These are phyloP conservation scores for Bryconaethiops microstoma DNA, from an alignment of 2,797 vertebrate genomes.

Conservation along the genomic window DNA sequence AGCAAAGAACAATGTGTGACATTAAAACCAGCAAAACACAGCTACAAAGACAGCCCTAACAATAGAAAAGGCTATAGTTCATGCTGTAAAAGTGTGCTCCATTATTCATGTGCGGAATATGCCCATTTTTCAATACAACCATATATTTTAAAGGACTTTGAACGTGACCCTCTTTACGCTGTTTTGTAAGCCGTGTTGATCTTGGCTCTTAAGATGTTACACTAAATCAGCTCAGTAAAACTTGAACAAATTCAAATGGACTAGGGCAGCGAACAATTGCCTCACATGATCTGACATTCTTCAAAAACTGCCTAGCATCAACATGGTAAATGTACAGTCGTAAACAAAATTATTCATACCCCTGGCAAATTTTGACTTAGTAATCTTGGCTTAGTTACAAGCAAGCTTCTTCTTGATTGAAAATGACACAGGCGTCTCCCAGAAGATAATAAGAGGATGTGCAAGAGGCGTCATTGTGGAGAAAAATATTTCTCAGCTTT, in stretches of 20 bases:
- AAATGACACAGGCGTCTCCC: too few species aligned
- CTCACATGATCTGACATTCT: background rate
- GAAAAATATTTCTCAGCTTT: too few species aligned
- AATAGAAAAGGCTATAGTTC: background rate
- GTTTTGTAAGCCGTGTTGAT: background rate
- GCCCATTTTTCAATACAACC: background rate
- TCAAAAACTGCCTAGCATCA: conserved; percentile 1
- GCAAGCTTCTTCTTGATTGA: too few species aligned
- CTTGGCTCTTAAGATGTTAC: background rate
- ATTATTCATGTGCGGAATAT: background rate
- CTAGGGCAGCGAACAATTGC: background rate
- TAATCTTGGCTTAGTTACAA: too few species aligned
- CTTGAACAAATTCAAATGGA: background rate
- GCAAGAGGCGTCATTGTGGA: too few species aligned
- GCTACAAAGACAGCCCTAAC: background rate
- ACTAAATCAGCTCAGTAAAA: background rate
- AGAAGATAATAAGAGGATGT: too few species aligned
- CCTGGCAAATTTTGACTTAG: too few species aligned
- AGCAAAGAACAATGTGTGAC: background rate
- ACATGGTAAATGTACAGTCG: too few species aligned
- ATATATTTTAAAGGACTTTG: background rate
- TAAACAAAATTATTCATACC: too few species aligned
- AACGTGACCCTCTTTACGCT: background rate
- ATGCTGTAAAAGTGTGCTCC: background rate
- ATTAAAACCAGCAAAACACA: conserved; percentile 7